Conservation (phyloP, 1,140 invertebrate species). For the Drosophila virilis region DNA sequence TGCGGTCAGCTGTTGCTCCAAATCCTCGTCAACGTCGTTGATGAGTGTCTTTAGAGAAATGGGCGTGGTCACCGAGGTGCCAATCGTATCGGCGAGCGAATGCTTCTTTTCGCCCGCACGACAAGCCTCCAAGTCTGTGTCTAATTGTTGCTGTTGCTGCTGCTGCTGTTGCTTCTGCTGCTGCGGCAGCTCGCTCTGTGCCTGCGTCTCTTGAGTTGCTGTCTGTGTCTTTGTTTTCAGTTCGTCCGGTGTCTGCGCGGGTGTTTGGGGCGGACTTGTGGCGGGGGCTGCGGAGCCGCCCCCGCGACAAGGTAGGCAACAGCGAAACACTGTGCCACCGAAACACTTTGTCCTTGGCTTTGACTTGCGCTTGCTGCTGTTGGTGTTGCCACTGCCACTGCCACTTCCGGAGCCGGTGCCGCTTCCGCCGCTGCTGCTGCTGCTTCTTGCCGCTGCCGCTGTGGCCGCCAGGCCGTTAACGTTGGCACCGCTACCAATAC, state of each 20-base stretch:
- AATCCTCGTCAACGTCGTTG: slow-evolving; percentile 79
- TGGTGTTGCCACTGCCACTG: slow-evolving; percentile 18
- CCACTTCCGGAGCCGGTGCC: slow-evolving; percentile 24
- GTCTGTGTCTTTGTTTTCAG: slow-evolving; percentile 44
- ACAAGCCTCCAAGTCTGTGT: slow-evolving; percentile 15
- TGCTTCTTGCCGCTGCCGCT: slow-evolving; percentile 41
- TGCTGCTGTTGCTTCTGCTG: slow-evolving; percentile 30
- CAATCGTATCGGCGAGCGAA: slow-evolving; percentile 74
- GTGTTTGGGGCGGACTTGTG: slow-evolving; percentile 84
- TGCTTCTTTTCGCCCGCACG: slow-evolving; percentile 66
- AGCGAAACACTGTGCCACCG: slow-evolving; percentile 87
- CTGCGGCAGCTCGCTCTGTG: not conserved
- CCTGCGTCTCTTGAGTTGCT: slow-evolving; percentile 11
- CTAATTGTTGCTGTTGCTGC: slow-evolving; percentile 25
- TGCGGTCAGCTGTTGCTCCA: slow-evolving; percentile 66
- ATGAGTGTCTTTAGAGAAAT: slow-evolving; percentile 80
- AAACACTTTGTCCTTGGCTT: slow-evolving; percentile 79
- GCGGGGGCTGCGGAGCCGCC: slow-evolving; percentile 86
- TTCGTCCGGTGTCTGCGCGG: slow-evolving; percentile 72
- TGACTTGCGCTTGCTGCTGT: slow-evolving; percentile 64
- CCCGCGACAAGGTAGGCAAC: slow-evolving; percentile 88
- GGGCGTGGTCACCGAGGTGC: slow-evolving; percentile 77
- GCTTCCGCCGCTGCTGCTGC: slow-evolving; percentile 30
- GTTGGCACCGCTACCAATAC: slow-evolving; percentile 56
- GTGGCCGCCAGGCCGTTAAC: slow-evolving; percentile 72